A percentile compares a stretch with the other conserved stretches of the same genome.
These are phyloP conservation scores for Stichopus chloronotus DNA, from an alignment of 35 echinoderm and acorn worm genomes.

Conservation along the genomic window DNA sequence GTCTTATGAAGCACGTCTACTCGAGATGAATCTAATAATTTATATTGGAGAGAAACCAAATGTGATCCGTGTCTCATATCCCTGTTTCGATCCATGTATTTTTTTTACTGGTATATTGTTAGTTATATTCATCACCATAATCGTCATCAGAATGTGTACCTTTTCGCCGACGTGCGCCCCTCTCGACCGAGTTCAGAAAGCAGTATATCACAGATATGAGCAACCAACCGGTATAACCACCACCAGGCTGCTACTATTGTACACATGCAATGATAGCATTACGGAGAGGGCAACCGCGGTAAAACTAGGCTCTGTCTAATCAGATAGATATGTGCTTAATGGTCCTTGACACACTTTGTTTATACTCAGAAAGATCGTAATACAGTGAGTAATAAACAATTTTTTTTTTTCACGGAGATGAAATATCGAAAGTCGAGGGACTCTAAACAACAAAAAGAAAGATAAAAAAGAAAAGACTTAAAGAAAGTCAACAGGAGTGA, in stretches of 20 bases:
- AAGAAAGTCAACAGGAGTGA: neutral
- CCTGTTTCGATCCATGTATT: neutral
- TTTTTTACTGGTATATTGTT: neutral
- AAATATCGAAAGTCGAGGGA: constrained; percentile 38
- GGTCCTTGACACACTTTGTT: constrained; percentile 53
- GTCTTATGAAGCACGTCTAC: neutral
- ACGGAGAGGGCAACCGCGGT: neutral
- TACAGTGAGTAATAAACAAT: constrained; percentile 51
- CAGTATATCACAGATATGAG: neutral
- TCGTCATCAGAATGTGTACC: neutral
- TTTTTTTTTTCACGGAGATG: constrained; percentile 42
- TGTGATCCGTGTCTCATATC: neutral
- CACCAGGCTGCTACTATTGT: too few species aligned
- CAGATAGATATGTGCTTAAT: constrained; percentile 27
- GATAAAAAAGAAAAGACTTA: too few species aligned
- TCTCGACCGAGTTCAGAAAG: neutral
- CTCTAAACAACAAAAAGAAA: neutral
- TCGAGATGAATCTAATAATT: neutral
- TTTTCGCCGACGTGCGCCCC: too few species aligned
- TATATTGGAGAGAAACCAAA: neutral
- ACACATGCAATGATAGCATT: neutral
- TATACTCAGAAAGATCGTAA: constrained; percentile 46
- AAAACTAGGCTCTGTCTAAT: neutral
- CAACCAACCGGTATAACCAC: neutral
- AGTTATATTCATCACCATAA: neutral